Base-by-base conservation (phyloP, 35 echinoderm and acorn worm genomes). In the Heliocidaris tuberculata region DNA sequence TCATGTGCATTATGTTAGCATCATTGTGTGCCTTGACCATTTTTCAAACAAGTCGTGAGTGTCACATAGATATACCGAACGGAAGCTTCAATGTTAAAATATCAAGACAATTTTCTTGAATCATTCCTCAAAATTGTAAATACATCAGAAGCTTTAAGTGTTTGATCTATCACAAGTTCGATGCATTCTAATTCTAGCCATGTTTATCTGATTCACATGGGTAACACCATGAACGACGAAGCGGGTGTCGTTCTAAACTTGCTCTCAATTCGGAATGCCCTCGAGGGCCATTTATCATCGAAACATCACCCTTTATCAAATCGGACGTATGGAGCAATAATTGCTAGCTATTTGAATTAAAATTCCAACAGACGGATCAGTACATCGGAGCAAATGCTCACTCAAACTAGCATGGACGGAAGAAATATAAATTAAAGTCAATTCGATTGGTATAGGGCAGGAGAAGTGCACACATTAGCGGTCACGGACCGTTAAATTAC, bases 401-500 rank as follows among this genome's bases (percentile, higher is more conserved):
- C 32, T 4, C 10, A 48, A 89, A 48, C 32, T 32, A 5, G 31
- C 31, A 48, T 32, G 9, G 31, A 17, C 21, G 86, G n/a, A 11
- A 78, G 17, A 78, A 21, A 78, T 29, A 78, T 78, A 7, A 78
- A n/a, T 27, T n/a, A 19, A 78, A 78, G 27, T 78, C 7, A 56
- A 29, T 30, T 86, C 87, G 31, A 9, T 6, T 9, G 47, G 70
- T 27, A 42, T 3, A 89, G 87, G 31, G 47, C 12, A 48, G 11
- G 31, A 32, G 87, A 32, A 89, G 2, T n/a, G 65, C 65, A n/a
- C 65, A 78, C 87, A 89, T 89, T 47, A 32, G 87, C 87, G 47
- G 32, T 89, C 87, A 32, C 31, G 87, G 31, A 89, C 87, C 87
- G 87, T 89, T 17, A 89, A 89, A 89, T 89, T 47, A 89, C 87